Evolutionary conservation across 2,888 invertebrate genomes (phyloP), one percentile per base, ranked within the genome.

Genomic region (Villa cingulata): DNA sequence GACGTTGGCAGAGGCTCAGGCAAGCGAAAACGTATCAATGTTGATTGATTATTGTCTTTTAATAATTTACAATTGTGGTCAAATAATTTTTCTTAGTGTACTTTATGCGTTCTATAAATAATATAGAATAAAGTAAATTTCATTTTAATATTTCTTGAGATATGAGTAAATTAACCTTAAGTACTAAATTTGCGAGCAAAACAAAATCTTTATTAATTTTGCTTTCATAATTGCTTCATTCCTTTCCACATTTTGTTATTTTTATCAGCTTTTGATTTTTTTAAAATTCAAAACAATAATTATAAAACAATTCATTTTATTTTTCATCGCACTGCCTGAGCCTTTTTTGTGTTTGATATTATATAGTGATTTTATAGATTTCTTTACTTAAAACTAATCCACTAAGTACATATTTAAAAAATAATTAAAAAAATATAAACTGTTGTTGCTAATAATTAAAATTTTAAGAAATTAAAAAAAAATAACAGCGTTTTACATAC

Each of bases 21-120:
- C 60, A 62, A 59, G 58, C 57, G 56, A 57, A 55, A 58, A 57
- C 57, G 56, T 57, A 57, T 56, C 56, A 54, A 54, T 58, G 37
- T 43, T 46, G 37, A 54, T 51, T 52, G 54, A 57, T 52, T 51
- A 53, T 54, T 55, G 41, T 51, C 14, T 39, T n/a, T n/a, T n/a
- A n/a, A n/a, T n/a, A n/a, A n/a, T n/a, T n/a, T n/a, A n/a, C n/a
- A n/a, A n/a, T n/a, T n/a, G n/a, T n/a, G n/a, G n/a, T n/a, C n/a
- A n/a, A n/a, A n/a, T n/a, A n/a, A n/a, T n/a, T n/a, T n/a, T n/a
- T n/a, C n/a, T n/a, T n/a, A n/a, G n/a, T n/a, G n/a, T n/a, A n/a
- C n/a, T n/a, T n/a, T n/a, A n/a, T n/a, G n/a, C n/a, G n/a, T n/a
- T n/a, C n/a, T n/a, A n/a, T n/a, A n/a, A n/a, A n/a, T n/a, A n/a